Conservation (phyloP, 2,888 invertebrate species). For the Beris chalybata region DNA sequence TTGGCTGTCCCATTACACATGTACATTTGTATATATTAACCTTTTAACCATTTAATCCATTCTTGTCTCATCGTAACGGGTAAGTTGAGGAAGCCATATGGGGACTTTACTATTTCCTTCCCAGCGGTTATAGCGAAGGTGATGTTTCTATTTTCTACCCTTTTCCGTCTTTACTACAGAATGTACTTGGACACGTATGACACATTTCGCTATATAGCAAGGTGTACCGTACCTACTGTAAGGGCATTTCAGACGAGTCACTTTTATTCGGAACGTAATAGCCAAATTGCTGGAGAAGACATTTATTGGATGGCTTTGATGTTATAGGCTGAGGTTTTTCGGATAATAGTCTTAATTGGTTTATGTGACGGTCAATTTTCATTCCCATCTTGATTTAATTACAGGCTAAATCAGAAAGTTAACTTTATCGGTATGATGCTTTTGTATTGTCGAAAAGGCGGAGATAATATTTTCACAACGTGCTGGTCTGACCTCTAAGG, state of each 20-base stretch:
- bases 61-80: constrained; percentile 10
- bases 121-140: neutral
- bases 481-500: no score
- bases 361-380: neutral
- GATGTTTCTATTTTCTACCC: neutral
- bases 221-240: neutral
- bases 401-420: no score
- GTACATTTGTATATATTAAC: neutral
- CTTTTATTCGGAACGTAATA: neutral
- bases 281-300: constrained; percentile 2
- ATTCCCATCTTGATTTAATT: no score
- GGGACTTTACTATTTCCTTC: constrained; percentile 5
- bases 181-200: neutral
- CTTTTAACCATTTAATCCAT: constrained; percentile 19
- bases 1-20: no score
- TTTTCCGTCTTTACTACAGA: neutral
- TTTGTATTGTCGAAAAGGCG: no score
- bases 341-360: constrained; percentile 6
- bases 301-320: constrained; percentile 3
- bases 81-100: constrained; percentile 17
- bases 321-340: neutral
- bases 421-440: no score
- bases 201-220: neutral
- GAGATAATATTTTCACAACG: no score
- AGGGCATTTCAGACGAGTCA: neutral